Conservation (phyloP, 2,888 invertebrate genomes). For the Macropis europaea region DNA sequence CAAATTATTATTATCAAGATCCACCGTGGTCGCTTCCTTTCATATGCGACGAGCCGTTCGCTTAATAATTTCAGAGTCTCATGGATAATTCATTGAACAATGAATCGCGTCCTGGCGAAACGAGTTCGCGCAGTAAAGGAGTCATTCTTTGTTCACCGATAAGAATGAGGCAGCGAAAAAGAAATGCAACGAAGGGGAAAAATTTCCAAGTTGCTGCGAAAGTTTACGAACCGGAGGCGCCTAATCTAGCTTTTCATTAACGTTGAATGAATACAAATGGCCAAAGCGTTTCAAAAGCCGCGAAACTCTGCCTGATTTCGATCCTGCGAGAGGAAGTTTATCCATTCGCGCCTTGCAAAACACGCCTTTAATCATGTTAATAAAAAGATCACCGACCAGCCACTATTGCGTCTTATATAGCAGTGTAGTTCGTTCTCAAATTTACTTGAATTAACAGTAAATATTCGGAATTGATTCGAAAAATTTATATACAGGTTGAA, state of each 20-base stretch:
- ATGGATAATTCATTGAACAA: not conserved
- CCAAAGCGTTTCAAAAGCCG: conserved; percentile 4
- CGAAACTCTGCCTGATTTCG: not conserved
- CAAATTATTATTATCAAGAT: too few relatives aligned
- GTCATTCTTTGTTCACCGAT: not conserved
- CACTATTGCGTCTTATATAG: too few relatives aligned
- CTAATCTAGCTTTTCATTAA: conserved; percentile 34
- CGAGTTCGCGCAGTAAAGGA: not conserved
- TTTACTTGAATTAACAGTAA: too few relatives aligned
- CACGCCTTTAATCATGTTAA: not conserved
- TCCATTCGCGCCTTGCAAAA: conserved; percentile 4
- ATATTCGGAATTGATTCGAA: too few relatives aligned
- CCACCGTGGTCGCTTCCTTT: too few relatives aligned
- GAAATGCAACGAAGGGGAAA: not conserved
- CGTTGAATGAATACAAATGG: conserved; percentile 24
- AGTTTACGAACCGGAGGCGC: not conserved
- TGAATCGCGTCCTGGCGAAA: not conserved
- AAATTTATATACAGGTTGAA: too few relatives aligned
- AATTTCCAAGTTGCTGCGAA: not conserved
- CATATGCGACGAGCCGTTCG: too few relatives aligned
- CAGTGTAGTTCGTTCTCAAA: too few relatives aligned
- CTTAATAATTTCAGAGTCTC: not conserved
- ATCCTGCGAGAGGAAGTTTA: conserved; percentile 3
- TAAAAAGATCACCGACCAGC: not conserved
- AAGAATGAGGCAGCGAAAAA: not conserved